Evolutionary conservation across 2,888 invertebrate species (phyloP).

Genomic region (Andrena fulva): DNA sequence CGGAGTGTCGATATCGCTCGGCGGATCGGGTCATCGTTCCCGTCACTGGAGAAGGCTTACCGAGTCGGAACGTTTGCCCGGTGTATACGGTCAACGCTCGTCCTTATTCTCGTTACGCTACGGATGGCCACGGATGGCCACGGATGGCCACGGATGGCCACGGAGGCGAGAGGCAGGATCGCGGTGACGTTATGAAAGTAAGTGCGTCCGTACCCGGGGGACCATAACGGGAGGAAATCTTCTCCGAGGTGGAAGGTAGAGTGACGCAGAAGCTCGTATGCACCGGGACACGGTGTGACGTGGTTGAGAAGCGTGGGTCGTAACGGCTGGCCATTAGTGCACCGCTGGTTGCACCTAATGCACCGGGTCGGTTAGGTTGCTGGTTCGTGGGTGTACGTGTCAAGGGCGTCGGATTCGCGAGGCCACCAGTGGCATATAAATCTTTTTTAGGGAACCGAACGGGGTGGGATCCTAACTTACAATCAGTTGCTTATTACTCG

Average conservation of each 20-base stretch:
- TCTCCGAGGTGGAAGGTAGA: background rate
- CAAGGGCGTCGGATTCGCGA: constrained; percentile 25
- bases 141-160: too few relatives aligned
- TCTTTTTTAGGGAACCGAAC: constrained; percentile 2
- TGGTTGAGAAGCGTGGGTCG: constrained; percentile 25
- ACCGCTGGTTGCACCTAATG: constrained; percentile 7
- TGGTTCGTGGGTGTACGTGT: constrained; percentile 22
- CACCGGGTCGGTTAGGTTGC: background rate
- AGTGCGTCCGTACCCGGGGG: background rate
- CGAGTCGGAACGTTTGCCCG: background rate
- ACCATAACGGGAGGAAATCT: constrained; percentile 1
- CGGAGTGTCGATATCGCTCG: too few relatives aligned
- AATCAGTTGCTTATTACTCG: background rate
- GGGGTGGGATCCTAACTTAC: background rate
- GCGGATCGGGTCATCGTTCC: too few relatives aligned
- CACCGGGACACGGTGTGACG: constrained; percentile 15
- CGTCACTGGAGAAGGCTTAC: too few relatives aligned
- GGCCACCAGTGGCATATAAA: background rate
- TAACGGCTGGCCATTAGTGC: constrained; percentile 25
- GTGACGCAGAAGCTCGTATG: constrained; percentile 16
- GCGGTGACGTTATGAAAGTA: constrained; percentile 4
- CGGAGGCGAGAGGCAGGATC: background rate
- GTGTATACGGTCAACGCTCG: background rate
- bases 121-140: background rate
- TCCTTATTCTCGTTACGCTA: background rate